These are phyloP conservation scores for Seriola dumerili DNA, from an alignment of 2,113 vertebrate genomes.

Conservation along the genomic window DNA sequence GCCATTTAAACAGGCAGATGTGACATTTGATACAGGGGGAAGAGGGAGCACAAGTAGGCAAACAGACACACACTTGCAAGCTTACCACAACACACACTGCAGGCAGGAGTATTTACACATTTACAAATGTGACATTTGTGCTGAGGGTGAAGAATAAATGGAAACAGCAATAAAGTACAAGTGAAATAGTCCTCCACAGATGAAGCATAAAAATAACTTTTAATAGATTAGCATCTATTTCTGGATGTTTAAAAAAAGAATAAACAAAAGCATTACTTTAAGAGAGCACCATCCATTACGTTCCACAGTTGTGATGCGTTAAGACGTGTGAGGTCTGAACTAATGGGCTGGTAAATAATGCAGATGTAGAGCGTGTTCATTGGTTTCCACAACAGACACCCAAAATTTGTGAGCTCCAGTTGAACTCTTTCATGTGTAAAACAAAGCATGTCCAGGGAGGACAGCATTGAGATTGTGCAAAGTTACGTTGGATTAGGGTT, in stretches of 20 bases:
- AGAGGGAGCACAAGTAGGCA: slow-evolving; percentile 34
- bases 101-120: slow-evolving; percentile 66
- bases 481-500: neutral
- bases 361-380: slow-evolving; percentile 34
- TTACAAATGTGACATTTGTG: slow-evolving; percentile 73
- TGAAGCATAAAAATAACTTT: slow-evolving; percentile 37
- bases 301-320: slow-evolving; percentile 29
- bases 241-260: slow-evolving; percentile 6
- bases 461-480: neutral
- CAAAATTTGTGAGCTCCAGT: slow-evolving; percentile 22
- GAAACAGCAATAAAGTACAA: slow-evolving; percentile 36
- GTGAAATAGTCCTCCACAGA: slow-evolving; percentile 21
- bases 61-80: slow-evolving; percentile 58
- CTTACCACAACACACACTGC: slow-evolving; percentile 29
- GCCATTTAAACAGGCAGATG: slow-evolving; percentile 75
- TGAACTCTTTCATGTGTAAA: slow-evolving; percentile 35
- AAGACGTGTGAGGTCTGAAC: slow-evolving; percentile 41
- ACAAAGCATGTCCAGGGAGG: slow-evolving; percentile 17
- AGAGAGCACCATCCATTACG: slow-evolving; percentile 42
- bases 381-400: slow-evolving; percentile 32
- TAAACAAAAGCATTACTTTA: slow-evolving; percentile 23
- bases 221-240: slow-evolving; percentile 50
- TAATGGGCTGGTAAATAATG: slow-evolving; percentile 64
- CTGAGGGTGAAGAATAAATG: slow-evolving; percentile 46
- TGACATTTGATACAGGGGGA: slow-evolving; percentile 69